Conservation (phyloP, 2,888 invertebrate genomes). For the Lepidocyrtoides sp. region DNA sequence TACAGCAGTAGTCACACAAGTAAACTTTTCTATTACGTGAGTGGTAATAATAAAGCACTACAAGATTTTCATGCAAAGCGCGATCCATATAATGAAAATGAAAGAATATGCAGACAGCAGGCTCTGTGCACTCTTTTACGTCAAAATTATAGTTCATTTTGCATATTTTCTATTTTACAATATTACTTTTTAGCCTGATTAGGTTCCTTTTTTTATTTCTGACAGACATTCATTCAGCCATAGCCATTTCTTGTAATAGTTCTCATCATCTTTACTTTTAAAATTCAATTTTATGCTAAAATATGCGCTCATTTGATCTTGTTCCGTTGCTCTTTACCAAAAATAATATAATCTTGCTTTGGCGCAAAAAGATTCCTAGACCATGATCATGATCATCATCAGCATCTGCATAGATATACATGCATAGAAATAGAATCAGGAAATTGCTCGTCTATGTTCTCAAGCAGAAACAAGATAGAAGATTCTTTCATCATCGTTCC, state of each 20-base stretch:
- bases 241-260: neutral
- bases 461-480: neutral
- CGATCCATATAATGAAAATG: neutral
- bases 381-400: neutral
- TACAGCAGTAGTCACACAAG: neutral
- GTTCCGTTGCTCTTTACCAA: constrained; percentile 17
- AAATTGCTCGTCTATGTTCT: neutral
- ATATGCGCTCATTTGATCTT: constrained; percentile 63
- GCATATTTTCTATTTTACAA: neutral
- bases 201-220: neutral
- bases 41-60: neutral
- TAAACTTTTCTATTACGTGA: neutral
- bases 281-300: constrained; percentile 68
- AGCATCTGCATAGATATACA: too few species aligned
- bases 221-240: neutral
- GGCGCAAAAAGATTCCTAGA: too few species aligned
- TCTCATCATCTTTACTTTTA: neutral
- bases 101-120: too few species aligned
- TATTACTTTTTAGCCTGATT: neutral
- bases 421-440: too few species aligned
- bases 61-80: neutral
- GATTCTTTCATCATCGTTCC: constrained; percentile 10
- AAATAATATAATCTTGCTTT: neutral
- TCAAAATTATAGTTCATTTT: neutral
- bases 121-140: neutral